phyloP scores from a whole-genome alignment of 2,113 vertebrate genomes.

The Phalacrocorax aristotelis region DNA sequence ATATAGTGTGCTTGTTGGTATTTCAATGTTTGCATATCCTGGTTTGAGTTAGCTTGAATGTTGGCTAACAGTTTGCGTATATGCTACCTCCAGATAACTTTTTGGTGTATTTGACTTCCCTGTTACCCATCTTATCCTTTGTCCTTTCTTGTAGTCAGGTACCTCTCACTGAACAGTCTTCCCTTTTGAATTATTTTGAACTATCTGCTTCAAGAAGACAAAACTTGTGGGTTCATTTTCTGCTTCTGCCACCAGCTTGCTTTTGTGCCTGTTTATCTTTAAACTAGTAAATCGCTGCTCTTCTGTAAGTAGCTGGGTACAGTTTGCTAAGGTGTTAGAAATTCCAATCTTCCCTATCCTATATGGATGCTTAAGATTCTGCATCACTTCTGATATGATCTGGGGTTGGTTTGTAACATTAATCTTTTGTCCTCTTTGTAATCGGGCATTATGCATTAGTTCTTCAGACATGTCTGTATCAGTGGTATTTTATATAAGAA shows the following conservation, averaged over 20 bases:
- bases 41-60: neutral
- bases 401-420: neutral
- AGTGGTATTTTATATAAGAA: neutral
- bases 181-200: neutral
- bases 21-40: neutral
- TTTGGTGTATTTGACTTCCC: neutral
- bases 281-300: neutral
- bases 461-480: neutral
- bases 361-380: neutral
- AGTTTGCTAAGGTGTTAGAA: neutral
- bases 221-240: neutral
- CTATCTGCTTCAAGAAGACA: neutral
- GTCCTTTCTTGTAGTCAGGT: neutral
- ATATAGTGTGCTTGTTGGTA: neutral
- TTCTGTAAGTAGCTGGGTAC: neutral
- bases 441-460: neutral
- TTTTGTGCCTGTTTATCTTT: neutral
- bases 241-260: neutral
- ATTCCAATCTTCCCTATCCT: neutral
- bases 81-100: neutral
- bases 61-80: neutral
- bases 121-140: neutral
- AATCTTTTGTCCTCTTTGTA: neutral
- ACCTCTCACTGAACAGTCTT: neutral
- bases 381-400: neutral